phyloP scores from a whole-genome alignment of 2,113 vertebrate genomes.

The Hymenochirus boettgeri region DNA sequence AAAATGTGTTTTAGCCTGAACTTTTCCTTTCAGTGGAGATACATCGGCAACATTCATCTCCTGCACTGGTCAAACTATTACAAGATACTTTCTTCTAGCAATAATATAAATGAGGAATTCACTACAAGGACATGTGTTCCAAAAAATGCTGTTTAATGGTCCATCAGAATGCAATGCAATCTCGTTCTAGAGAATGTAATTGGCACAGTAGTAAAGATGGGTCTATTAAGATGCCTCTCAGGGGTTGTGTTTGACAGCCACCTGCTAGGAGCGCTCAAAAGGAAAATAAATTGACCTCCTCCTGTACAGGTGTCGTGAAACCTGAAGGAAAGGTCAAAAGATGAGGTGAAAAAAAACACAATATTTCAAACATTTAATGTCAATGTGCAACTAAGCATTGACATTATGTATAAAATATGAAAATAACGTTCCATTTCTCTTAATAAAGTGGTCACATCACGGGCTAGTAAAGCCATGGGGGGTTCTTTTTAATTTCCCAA shows the following conservation, averaged over 20 bases:
- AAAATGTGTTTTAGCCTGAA: too few species aligned
- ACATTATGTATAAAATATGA: not conserved
- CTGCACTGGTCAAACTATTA: slow-evolving; percentile 7
- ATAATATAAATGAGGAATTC: slow-evolving; percentile 22
- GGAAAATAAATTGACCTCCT: slow-evolving; percentile 20
- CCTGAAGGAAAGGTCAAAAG: not conserved
- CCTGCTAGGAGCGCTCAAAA: slow-evolving; percentile 17
- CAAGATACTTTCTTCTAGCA: slow-evolving; percentile 11
- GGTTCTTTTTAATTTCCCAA: too few species aligned
- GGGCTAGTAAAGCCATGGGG: too few species aligned
- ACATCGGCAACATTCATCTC: slow-evolving; percentile 7
- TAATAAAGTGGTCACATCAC: too few species aligned
- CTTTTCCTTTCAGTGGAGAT: too few species aligned
- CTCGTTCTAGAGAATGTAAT: not conserved
- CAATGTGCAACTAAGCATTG: not conserved
- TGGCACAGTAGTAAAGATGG: not conserved
- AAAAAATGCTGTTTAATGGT: slow-evolving; percentile 7
- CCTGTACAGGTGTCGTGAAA: slow-evolving; percentile 20
- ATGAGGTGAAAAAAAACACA: slow-evolving; percentile 2
- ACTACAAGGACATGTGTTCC: slow-evolving; percentile 15
- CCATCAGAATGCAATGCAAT: slow-evolving; percentile 17
- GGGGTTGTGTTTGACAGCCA: slow-evolving; percentile 23
- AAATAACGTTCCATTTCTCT: not conserved
- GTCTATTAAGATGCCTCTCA: slow-evolving; percentile 33
- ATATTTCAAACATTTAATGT: not conserved